Percentiles rank a stretch among this genome's conserved stretches.
Evolutionary conservation across 1,140 invertebrate species (phyloP).

Genomic region (Bilobella aurantiaca): DNA sequence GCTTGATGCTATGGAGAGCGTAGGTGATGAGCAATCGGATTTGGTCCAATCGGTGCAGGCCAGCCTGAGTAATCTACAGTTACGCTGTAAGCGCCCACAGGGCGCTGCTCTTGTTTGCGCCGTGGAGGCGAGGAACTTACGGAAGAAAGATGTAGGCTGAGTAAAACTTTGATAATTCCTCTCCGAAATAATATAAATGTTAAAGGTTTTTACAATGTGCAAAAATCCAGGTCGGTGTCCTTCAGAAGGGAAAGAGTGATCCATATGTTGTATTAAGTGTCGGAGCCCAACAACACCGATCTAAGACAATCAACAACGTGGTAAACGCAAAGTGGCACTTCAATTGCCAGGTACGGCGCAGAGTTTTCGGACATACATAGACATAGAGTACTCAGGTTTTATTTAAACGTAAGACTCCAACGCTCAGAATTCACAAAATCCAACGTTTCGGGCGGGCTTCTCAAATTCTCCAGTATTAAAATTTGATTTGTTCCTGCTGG

Average conservation of each 20-base stretch:
- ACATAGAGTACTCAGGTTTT: too few species aligned
- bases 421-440: too few species aligned
- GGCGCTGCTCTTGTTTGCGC: conserved; percentile 72
- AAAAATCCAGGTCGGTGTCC: conserved; percentile 60
- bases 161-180: not conserved
- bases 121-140: conserved; percentile 80
- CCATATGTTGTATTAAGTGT: conserved; percentile 81
- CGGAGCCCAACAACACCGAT: conserved; percentile 77
- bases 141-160: conserved; percentile 63
- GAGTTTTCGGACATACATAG: too few species aligned
- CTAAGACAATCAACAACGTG: conserved; percentile 78
- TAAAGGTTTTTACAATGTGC: too few species aligned
- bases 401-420: too few species aligned
- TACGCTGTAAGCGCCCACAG: too few species aligned
- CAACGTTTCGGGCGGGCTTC: too few species aligned
- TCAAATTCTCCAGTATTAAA: too few species aligned
- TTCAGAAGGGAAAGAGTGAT: conserved; percentile 91
- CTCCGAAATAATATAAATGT: conserved; percentile 12
- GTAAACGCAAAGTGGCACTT: conserved; percentile 88
- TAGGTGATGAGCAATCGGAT: too few species aligned
- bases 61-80: too few species aligned
- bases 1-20: too few species aligned
- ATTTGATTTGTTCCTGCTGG: not conserved
- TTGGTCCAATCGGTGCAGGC: too few species aligned
- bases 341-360: conserved; percentile 84